Percentiles rank a stretch among this genome's conserved stretches.
Evolutionary conservation across 2,888 invertebrate genomes (phyloP).

Genomic region (Onchidella celtica): DNA sequence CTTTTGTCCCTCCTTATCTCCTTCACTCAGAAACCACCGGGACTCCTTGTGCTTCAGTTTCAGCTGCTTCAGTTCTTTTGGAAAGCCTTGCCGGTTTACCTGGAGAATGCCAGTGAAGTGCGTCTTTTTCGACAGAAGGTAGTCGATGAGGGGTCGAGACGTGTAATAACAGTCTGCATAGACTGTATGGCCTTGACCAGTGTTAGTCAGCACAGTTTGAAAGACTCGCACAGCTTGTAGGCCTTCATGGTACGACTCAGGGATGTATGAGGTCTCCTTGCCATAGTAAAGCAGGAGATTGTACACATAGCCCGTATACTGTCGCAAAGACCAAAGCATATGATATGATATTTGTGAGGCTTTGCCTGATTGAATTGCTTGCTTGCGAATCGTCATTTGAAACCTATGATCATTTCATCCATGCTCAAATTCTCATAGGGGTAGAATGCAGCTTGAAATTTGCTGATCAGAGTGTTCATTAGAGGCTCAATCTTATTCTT

Average conservation of each 20-base stretch:
- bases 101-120: background rate
- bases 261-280: constrained; percentile 9
- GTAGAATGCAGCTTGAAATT: constrained; percentile 4
- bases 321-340: constrained; percentile 15
- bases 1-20: background rate
- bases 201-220: background rate
- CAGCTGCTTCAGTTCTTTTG: constrained; percentile 2
- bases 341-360: constrained; percentile 11
- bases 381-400: background rate
- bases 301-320: background rate
- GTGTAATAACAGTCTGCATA: constrained; percentile 1
- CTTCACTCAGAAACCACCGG: background rate
- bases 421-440: constrained; percentile 6
- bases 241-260: background rate
- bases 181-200: background rate
- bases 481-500: constrained; percentile 1
- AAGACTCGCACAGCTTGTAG: background rate
- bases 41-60: background rate
- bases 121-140: background rate
- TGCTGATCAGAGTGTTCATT: background rate
- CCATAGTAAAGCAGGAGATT: constrained; percentile 4
- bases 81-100: background rate
- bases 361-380: constrained; percentile 12
- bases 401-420: constrained; percentile 26
- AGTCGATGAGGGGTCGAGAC: background rate